Base-by-base conservation (phyloP, 2,888 invertebrate genomes). In the Hemithea aestivaria region DNA sequence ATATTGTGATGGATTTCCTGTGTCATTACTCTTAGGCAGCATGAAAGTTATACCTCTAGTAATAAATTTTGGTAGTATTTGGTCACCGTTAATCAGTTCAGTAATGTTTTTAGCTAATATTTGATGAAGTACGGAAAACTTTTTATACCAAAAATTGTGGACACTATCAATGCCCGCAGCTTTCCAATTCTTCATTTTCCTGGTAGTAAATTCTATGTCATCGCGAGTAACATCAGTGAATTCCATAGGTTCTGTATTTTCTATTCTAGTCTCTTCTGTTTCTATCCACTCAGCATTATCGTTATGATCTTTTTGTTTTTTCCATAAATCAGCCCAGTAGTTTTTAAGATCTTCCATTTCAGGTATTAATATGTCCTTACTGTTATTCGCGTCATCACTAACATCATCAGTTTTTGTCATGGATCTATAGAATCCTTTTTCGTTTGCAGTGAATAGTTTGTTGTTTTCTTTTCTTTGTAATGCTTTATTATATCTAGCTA, bases 141-240 rank as follows among this genome's bases (percentile, higher is more conserved):
- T 27, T 11, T 27, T 27, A 7, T n/a, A 27, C 27, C 27, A 27
- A 9, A 10, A 27, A 6, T 27, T 27, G 20, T 27, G n/a, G n/a
- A n/a, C n/a, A n/a, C n/a, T n/a, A n/a, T n/a, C n/a, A n/a, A n/a
- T n/a, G n/a, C n/a, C n/a, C n/a, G n/a, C n/a, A n/a, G n/a, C n/a
- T n/a, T n/a, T n/a, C n/a, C n/a, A n/a, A n/a, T n/a, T n/a, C n/a
- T n/a, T n/a, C n/a, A n/a, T n/a, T n/a, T n/a, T n/a, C n/a, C n/a
- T n/a, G n/a, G n/a, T n/a, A n/a, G 16, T 27, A 22, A 29, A 29
- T 22, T 16, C 5, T 22, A 29, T 29, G 1, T 4, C 7, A n/a
- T n/a, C n/a, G n/a, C n/a, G n/a, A n/a, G n/a, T n/a, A n/a, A n/a
- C n/a, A n/a, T n/a, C n/a, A n/a, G n/a, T n/a, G n/a, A n/a, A n/a